These are phyloP conservation scores for Morpho deidamia DNA, from an alignment of 2,888 invertebrate species.

Conservation along the genomic window DNA sequence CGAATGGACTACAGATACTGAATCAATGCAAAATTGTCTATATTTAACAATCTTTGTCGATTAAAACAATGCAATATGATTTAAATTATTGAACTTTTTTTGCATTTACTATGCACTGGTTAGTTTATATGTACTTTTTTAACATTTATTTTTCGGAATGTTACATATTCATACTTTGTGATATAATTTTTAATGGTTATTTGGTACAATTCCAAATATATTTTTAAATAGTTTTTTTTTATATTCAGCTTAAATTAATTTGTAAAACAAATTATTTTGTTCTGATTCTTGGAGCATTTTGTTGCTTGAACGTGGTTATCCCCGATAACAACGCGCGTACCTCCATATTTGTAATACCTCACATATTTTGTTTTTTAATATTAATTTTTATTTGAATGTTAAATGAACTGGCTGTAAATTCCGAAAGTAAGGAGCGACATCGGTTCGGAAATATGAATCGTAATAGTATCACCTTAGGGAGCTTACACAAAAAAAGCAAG, in stretches of 20 bases:
- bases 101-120: constrained; percentile 66
- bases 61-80: constrained; percentile 31
- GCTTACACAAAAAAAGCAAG: constrained; percentile 60
- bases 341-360: constrained; percentile 69
- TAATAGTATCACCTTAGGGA: constrained; percentile 53
- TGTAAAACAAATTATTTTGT: constrained; percentile 26
- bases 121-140: constrained; percentile 35
- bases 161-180: constrained; percentile 69
- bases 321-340: constrained; percentile 49
- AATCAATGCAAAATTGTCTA: constrained; percentile 22
- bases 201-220: constrained; percentile 51
- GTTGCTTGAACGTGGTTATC: constrained; percentile 30
- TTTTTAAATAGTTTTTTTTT: constrained; percentile 39
- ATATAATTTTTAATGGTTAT: constrained; percentile 65
- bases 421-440: constrained; percentile 33
- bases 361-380: constrained; percentile 63
- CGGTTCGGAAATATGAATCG: constrained; percentile 38
- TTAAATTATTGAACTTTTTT: constrained; percentile 33
- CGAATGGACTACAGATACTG: background rate
- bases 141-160: constrained; percentile 55
- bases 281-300: constrained; percentile 15
- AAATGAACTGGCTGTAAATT: constrained; percentile 44
- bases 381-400: constrained; percentile 69
- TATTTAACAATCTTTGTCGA: background rate
- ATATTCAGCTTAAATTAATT: constrained; percentile 42